phyloP scores from a whole-genome alignment of 2,113 vertebrate species.

The Zeus faber region DNA sequence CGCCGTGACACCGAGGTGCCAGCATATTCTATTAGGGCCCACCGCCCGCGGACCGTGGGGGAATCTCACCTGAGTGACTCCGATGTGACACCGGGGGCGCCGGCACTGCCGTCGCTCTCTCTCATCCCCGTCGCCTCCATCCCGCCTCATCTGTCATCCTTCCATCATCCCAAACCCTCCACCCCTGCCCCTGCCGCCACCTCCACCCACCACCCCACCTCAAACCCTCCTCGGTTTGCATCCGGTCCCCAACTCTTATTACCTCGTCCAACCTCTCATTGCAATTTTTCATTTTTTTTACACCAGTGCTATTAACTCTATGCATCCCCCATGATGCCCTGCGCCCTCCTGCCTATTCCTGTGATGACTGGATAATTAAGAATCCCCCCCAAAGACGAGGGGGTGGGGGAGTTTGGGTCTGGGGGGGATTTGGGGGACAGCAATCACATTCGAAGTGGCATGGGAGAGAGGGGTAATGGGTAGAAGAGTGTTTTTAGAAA shows the following conservation, averaged over 20 bases:
- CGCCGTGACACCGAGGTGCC: neutral
- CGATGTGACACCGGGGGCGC: too few species aligned
- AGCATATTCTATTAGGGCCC: too few species aligned
- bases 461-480: too few species aligned
- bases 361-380: neutral
- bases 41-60: too few species aligned
- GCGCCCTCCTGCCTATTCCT: neutral
- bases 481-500: neutral
- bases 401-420: neutral
- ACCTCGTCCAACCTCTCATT: neutral
- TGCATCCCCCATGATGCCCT: too few species aligned
- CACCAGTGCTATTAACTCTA: too few species aligned
- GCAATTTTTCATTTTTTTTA: neutral
- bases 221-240: conserved; percentile 24
- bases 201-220: conserved; percentile 42
- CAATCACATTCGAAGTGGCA: too few species aligned
- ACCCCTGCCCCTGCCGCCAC: conserved; percentile 1
- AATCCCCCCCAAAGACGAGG: neutral
- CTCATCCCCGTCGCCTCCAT: conserved; percentile 1
- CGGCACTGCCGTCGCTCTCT: neutral
- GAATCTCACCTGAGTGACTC: neutral
- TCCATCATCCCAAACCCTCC: conserved; percentile 9
- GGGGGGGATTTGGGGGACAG: too few species aligned
- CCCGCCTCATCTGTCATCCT: conserved; percentile 21
- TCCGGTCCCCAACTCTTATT: neutral